A percentile compares a stretch with the other conserved stretches of the same genome.
phyloP scores from a whole-genome alignment of 2,888 invertebrate species.

The Drosophila parthenogenetica region DNA sequence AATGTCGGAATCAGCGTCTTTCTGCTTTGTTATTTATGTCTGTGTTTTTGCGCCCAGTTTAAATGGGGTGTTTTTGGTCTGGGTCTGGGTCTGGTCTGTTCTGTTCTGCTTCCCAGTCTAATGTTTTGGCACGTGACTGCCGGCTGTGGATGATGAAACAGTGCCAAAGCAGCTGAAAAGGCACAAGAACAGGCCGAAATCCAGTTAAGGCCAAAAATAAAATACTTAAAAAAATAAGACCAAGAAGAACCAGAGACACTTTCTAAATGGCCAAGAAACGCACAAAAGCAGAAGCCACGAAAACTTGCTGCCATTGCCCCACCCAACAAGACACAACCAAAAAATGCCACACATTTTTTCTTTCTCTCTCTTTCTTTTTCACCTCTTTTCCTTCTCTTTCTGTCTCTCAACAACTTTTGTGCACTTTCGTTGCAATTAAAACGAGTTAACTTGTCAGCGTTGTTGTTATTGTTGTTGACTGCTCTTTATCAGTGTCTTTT shows the following conservation, averaged over 20 bases:
- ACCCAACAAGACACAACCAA: slow-evolving; percentile 32
- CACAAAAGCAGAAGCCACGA: slow-evolving; percentile 32
- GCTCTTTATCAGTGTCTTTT: slow-evolving; percentile 5
- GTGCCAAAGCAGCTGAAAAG: slow-evolving; percentile 42
- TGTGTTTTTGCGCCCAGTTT: slow-evolving; percentile 12
- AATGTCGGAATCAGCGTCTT: slow-evolving; percentile 36
- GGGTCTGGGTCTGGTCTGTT: too few species aligned
- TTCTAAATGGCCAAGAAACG: slow-evolving; percentile 52
- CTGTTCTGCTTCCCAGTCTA: slow-evolving; percentile 12
- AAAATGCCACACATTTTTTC: slow-evolving; percentile 61
- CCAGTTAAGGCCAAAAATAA: slow-evolving; percentile 25
- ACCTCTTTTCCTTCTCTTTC: not conserved
- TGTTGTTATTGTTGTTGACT: slow-evolving; percentile 5
- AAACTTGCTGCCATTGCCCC: slow-evolving; percentile 47
- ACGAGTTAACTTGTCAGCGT: slow-evolving; percentile 48
- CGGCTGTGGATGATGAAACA: slow-evolving; percentile 45
- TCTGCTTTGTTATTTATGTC: slow-evolving; percentile 39
- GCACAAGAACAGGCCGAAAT: slow-evolving; percentile 18
- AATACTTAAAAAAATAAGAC: not conserved
- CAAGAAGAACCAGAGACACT: slow-evolving; percentile 34
- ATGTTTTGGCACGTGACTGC: slow-evolving; percentile 65
- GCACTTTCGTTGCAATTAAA: slow-evolving; percentile 68
- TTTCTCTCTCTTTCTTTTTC: slow-evolving; percentile 2
- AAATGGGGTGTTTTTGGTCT: slow-evolving; percentile 16
- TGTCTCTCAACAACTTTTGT: slow-evolving; percentile 4